Conservation (phyloP, 2,113 vertebrate species). For the Sciurus niger region DNA sequence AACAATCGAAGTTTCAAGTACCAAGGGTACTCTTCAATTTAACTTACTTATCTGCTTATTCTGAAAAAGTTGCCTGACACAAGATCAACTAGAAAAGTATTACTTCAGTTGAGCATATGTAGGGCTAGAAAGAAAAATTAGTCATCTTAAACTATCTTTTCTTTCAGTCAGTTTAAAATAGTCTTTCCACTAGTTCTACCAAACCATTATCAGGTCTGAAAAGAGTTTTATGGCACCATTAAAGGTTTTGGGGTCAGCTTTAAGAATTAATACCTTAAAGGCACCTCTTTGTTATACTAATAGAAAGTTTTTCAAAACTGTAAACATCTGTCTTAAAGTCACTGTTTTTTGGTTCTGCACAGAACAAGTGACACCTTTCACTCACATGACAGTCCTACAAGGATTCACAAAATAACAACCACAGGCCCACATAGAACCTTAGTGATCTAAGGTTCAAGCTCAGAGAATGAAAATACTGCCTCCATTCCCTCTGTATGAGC, state of each 20-base stretch:
- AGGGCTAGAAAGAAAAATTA: constrained; percentile 18
- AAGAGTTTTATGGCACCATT: background rate
- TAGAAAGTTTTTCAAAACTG: background rate
- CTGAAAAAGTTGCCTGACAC: constrained; percentile 40
- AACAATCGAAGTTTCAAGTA: constrained; percentile 22
- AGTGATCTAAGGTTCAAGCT: background rate
- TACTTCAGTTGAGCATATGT: background rate
- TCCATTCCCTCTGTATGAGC: background rate
- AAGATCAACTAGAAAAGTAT: constrained; percentile 39
- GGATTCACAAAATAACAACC: constrained; percentile 30
- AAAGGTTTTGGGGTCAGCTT: background rate
- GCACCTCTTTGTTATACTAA: background rate
- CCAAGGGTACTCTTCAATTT: constrained; percentile 1
- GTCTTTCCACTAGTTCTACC: constrained; percentile 1
- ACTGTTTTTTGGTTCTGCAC: background rate
- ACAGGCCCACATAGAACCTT: background rate
- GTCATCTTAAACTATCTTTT: constrained; percentile 46
- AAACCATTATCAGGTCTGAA: background rate
- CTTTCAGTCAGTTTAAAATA: background rate
- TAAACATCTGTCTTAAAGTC: background rate
- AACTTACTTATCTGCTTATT: background rate
- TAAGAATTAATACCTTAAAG: constrained; percentile 46
- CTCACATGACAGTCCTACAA: background rate
- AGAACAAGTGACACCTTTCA: constrained; percentile 1
- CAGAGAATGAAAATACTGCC: background rate